A percentile compares a stretch with the other conserved stretches of the same genome.
Conservation (phyloP, 2,797 vertebrate genomes). For the Pogonophryne albipinna region DNA sequence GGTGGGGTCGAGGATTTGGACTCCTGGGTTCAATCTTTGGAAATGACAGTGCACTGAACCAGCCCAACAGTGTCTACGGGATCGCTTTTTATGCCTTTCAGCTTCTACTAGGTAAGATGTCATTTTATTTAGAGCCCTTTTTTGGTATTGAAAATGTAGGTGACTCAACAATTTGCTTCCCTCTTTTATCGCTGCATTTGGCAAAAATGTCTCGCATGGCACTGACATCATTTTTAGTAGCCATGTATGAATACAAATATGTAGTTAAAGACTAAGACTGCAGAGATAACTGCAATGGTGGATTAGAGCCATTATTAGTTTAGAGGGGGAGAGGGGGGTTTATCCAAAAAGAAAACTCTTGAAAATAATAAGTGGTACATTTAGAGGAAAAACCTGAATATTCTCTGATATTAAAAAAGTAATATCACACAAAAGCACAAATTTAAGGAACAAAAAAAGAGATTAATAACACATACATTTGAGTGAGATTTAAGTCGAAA, state of each 20-base stretch:
- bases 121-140: slow-evolving; percentile 22
- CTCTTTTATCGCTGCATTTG: slow-evolving; percentile 43
- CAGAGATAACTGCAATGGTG: neutral
- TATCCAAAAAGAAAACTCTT: too few species aligned
- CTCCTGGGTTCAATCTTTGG: slow-evolving; percentile 98
- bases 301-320: too few species aligned
- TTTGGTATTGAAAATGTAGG: neutral
- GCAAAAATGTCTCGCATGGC: slow-evolving; percentile 40
- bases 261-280: neutral
- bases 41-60: slow-evolving; percentile 97
- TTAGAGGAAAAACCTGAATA: too few species aligned
- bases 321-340: too few species aligned
- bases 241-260: slow-evolving; percentile 12
- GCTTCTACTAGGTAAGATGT: slow-evolving; percentile 95
- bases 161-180: slow-evolving; percentile 35
- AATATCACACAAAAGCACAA: too few species aligned
- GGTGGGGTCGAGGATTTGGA: slow-evolving; percentile 99
- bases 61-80: slow-evolving; percentile 99
- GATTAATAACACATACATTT: too few species aligned
- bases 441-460: too few species aligned
- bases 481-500: too few species aligned
- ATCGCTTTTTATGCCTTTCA: slow-evolving; percentile 99
- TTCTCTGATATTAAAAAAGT: too few species aligned
- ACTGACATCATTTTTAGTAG: slow-evolving; percentile 20
- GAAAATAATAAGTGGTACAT: too few species aligned